Evolutionary conservation across 2,113 vertebrate species (phyloP).

Genomic region (Rhea americana): DNA sequence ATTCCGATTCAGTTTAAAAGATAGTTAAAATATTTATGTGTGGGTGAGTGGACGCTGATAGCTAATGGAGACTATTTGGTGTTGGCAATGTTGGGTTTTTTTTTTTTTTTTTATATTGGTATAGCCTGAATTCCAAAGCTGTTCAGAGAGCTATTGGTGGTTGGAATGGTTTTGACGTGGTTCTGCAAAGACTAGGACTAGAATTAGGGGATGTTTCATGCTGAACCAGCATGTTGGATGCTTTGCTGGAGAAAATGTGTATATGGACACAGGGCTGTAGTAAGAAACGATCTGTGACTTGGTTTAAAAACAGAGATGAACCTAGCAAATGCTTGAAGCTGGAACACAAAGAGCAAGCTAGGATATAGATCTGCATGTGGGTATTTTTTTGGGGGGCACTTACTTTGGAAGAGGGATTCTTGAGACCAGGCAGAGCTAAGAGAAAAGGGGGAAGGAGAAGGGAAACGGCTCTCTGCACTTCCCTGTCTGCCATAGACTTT

Average conservation of each 20-base stretch:
- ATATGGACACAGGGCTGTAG: not conserved
- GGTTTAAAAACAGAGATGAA: not conserved
- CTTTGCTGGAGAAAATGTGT: not conserved
- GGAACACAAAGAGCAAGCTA: not conserved
- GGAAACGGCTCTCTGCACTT: not conserved
- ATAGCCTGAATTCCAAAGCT: not conserved
- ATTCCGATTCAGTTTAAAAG: accelerated
- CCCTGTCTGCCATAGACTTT: not conserved
- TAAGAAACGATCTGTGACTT: not conserved
- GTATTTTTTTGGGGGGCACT: not conserved
- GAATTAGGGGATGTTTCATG: not conserved
- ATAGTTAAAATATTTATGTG: not conserved
- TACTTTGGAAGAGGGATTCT: not conserved
- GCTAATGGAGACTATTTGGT: not conserved
- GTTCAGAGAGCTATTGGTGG: not conserved
- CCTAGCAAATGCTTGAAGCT: not conserved
- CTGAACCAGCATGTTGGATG: not conserved
- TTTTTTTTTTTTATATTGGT: not conserved
- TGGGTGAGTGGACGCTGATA: not conserved
- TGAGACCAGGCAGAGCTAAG: not conserved
- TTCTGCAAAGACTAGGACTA: not conserved
- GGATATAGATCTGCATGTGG: not conserved
- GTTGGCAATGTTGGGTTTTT: not conserved
- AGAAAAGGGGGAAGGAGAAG: not conserved
- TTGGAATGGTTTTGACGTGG: not conserved